phyloP scores from a whole-genome alignment of 2,888 invertebrate species.

The Ferrisia virgata region DNA sequence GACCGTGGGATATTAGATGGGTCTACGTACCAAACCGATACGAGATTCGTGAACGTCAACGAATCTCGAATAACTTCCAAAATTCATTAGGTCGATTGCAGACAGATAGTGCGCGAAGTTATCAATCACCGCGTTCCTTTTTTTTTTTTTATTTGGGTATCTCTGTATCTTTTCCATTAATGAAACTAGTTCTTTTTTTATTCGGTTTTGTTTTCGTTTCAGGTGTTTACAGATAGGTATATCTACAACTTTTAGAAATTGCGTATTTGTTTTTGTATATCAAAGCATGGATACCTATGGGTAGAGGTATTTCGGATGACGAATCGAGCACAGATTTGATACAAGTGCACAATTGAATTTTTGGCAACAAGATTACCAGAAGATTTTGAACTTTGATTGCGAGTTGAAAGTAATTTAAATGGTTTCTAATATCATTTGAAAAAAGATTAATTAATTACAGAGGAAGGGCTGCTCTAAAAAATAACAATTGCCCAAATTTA shows the following conservation, averaged over 20 bases:
- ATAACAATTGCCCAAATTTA: too few species aligned
- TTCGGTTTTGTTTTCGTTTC: not conserved
- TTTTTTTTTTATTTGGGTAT: not conserved
- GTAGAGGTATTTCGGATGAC: too few species aligned
- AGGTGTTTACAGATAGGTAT: not conserved
- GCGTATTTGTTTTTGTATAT: not conserved
- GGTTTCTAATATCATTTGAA: too few species aligned
- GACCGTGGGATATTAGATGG: not conserved
- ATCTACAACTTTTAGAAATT: not conserved
- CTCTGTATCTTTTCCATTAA: not conserved
- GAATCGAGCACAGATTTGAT: too few species aligned
- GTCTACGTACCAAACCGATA: too few species aligned
- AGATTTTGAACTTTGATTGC: too few species aligned
- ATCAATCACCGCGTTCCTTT: not conserved
- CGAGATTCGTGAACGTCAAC: not conserved
- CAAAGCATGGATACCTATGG: too few species aligned
- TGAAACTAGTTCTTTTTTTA: slow-evolving; percentile 2
- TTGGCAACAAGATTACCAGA: too few species aligned
- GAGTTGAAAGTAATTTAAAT: too few species aligned
- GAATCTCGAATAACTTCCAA: not conserved
- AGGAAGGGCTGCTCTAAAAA: too few species aligned
- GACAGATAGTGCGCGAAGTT: slow-evolving; percentile 30
- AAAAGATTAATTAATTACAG: too few species aligned
- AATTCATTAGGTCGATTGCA: slow-evolving; percentile 3
- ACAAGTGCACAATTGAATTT: too few species aligned